Evolutionary conservation across 2,113 vertebrate genomes (phyloP), one percentile per base, ranked within the genome.

Genomic region (Clupea harengus): DNA sequence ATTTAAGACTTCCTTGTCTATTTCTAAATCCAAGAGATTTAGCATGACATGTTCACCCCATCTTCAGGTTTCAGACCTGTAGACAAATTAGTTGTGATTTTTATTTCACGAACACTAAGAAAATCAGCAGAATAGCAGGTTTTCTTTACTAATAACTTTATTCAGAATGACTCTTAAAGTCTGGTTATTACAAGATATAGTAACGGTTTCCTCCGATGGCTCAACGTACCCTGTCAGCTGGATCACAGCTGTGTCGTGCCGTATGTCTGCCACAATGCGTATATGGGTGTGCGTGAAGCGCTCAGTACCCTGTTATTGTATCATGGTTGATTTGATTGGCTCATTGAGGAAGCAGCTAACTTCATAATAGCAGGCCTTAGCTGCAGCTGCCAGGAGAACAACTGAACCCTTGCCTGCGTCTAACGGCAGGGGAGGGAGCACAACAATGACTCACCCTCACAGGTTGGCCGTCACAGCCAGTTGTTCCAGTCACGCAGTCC

Each of bases 281-380:
- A 28, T 78, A 39, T 39, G 72, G 72, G 32, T 32, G 17, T 4
- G 28, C 15, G 28, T 17, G 11, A 39, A 4, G 5, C 9, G 13
- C 72, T 78, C 25, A 28, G 32, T 4, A 78, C 72, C 72, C 72
- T 78, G 72, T 78, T 32, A 78, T 78, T 78, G 28, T 39, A 32
- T 39, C 72, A 78, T 2, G 54, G 72, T 32, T 78, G 72, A 78
- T 78, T 78, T 39, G 72, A 78, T 78, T 78, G 72, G 72, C 11
- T 13, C 0, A 10, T 11, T 11, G 67, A n/a, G 28, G 67, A 75
- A 75, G 28, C 25, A 11, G 28, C 72, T 78, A 78, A 78, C 72
- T 28, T 78, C 72, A 78, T 78, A 78, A 78, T 78, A 78, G 72
- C 72, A 78, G 72, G 28, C 72, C 25, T 78, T 28, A 39, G 15